Conservation (phyloP, 2,888 invertebrate species). For the Acholoe squamosa region DNA sequence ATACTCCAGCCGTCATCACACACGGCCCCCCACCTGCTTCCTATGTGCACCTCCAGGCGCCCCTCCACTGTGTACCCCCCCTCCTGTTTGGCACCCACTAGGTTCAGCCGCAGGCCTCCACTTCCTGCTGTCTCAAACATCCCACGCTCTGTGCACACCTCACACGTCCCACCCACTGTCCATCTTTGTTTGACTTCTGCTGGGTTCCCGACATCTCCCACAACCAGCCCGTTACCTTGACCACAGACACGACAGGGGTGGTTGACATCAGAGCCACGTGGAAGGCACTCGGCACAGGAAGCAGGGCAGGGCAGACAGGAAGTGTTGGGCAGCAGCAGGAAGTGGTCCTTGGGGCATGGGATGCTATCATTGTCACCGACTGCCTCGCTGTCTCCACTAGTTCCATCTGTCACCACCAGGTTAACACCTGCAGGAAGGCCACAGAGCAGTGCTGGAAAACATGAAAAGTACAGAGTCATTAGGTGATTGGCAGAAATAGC, state of each 20-base stretch:
- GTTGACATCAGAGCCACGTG: background rate
- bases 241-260: constrained; percentile 24
- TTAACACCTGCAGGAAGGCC: too few relatives aligned
- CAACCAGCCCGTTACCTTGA: background rate
- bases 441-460: too few relatives aligned
- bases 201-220: too few relatives aligned
- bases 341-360: too few relatives aligned
- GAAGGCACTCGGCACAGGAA: too few relatives aligned
- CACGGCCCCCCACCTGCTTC: constrained; percentile 59
- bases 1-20: constrained; percentile 67
- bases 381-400: too few relatives aligned
- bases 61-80: constrained; percentile 38
- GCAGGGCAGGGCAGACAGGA: too few relatives aligned
- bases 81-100: constrained; percentile 26
- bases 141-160: background rate
- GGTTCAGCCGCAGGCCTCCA: constrained; percentile 1
- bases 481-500: background rate
- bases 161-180: constrained; percentile 9
- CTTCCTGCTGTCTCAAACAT: background rate
- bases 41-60: constrained; percentile 29
- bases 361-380: too few relatives aligned
- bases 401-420: too few relatives aligned
- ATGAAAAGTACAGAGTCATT: background rate
- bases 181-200: background rate
- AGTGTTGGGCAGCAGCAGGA: too few relatives aligned